These are phyloP conservation scores for Anabas testudineus DNA, from an alignment of 2,797 vertebrate species.

Conservation along the genomic window DNA sequence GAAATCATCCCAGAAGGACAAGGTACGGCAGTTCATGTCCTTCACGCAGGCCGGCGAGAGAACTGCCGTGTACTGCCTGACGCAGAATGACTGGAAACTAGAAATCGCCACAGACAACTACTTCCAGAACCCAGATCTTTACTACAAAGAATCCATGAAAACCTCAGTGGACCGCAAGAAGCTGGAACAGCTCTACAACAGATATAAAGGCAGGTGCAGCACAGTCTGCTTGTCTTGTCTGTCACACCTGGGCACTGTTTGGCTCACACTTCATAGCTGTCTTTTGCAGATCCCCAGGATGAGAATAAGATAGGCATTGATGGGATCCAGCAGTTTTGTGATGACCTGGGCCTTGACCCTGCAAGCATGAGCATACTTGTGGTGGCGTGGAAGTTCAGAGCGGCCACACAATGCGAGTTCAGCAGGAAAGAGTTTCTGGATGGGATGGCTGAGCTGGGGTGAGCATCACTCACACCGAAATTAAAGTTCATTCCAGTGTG, in stretches of 20 bases:
- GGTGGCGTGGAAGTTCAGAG: slow-evolving; percentile 96
- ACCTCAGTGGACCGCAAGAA: slow-evolving; percentile 92
- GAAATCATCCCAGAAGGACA: slow-evolving; percentile 96
- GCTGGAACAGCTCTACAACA: slow-evolving; percentile 93
- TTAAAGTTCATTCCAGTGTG: background rate
- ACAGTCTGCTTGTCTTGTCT: background rate
- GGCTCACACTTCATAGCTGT: slow-evolving; percentile 11
- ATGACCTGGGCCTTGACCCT: slow-evolving; percentile 93
- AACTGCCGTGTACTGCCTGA: slow-evolving; percentile 93
- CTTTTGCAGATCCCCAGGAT: slow-evolving; percentile 92
- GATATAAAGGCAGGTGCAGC: slow-evolving; percentile 90
- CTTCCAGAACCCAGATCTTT: slow-evolving; percentile 92
- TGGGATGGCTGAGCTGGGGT: slow-evolving; percentile 96
- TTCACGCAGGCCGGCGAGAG: slow-evolving; percentile 94
- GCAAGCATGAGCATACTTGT: slow-evolving; percentile 94
- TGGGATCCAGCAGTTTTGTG: slow-evolving; percentile 97
- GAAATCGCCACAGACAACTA: slow-evolving; percentile 95
- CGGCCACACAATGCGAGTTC: slow-evolving; percentile 97
- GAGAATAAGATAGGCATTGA: slow-evolving; percentile 98
- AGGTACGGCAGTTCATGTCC: slow-evolving; percentile 95
- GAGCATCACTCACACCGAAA: slow-evolving; percentile 60
- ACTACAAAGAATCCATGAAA: slow-evolving; percentile 95
- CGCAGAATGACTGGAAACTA: slow-evolving; percentile 96
- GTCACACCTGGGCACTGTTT: background rate
- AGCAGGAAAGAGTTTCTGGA: slow-evolving; percentile 97